Percentiles rank a stretch among this genome's conserved stretches.
Conservation (phyloP, 2,888 invertebrate genomes). For the Hemistola chrysoprasaria region DNA sequence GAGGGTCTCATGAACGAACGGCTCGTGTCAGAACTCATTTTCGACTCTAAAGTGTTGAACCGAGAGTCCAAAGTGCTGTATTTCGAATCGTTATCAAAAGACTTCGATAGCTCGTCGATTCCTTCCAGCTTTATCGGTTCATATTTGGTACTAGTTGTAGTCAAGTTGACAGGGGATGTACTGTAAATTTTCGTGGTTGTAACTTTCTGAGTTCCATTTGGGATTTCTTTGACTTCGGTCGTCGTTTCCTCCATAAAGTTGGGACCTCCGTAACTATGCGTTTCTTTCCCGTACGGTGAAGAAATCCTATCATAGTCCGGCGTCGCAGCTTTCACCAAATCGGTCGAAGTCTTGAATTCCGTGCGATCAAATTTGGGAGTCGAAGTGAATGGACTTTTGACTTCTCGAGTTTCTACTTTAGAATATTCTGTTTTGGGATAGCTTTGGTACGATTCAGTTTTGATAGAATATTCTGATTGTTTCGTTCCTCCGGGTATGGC, state of each 20-base stretch:
- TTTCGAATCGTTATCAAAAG: conserved; percentile 75
- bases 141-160: conserved; percentile 73
- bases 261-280: conserved; percentile 65
- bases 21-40: conserved; percentile 73
- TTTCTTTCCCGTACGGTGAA: conserved; percentile 70
- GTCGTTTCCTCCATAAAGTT: conserved; percentile 75
- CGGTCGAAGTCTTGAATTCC: conserved; percentile 50
- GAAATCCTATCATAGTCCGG: conserved; percentile 69
- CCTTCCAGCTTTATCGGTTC: conserved; percentile 74
- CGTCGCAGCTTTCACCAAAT: conserved; percentile 64
- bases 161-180: conserved; percentile 78
- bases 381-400: conserved; percentile 68
- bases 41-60: conserved; percentile 70
- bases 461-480: conserved; percentile 64
- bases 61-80: conserved; percentile 74
- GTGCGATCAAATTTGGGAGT: conserved; percentile 62
- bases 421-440: conserved; percentile 65
- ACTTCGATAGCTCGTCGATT: conserved; percentile 76
- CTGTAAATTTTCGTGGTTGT: conserved; percentile 82
- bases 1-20: conserved; percentile 77
- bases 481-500: conserved; percentile 71
- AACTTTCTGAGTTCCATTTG: conserved; percentile 80
- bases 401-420: conserved; percentile 59
- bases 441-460: conserved; percentile 69
- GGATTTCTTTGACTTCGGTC: conserved; percentile 78